Base-by-base conservation (phyloP, 2,113 vertebrate species). In the Zosterops hypoxanthus region DNA sequence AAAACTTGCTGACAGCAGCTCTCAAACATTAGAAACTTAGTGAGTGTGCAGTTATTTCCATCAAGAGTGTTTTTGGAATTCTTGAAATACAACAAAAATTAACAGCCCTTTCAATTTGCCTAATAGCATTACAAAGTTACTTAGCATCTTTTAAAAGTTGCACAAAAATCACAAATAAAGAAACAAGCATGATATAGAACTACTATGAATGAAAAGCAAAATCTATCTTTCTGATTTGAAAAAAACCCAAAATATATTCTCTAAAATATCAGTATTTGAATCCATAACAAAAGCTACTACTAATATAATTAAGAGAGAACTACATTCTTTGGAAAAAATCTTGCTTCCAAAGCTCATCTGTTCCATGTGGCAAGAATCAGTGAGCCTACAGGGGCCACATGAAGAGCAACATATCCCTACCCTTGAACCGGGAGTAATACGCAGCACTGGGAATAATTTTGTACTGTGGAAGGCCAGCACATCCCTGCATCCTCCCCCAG, bases 1-100 rank as follows among this genome's bases (percentile, higher is more conserved):
- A 84, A 92, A 87, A 75, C 39, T 59, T 91, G 77, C 34, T 89
- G 73, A 81, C 52, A 89, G 77, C 24, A 91, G 39, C 61, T 92
- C 71, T 71, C 65, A 89, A 84, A 71, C 31, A 34, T 75, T 33
- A 79, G 80, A 92, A 75, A 71, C 9, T 24, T n/a, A 60, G 46
- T 64, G 26, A 88, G 24, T 6, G 3, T 53, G 46, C n/a, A 69
- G 53, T 64, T 95, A 90, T 16, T 85, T 53, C 56, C 13, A 71
- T 68, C 29, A 71, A 75, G 19, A 87, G 19, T 4, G 6, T 42
- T 90, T 87, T 47, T 72, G 33, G 82, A 93, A 79, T 53, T 87
- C 70, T 56, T 87, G 65, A 81, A 94, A 85, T 12, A 20, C 5
- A 52, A 11, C 33, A 79, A 64, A 82, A 89, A 81, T 33, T 66